Percentiles rank a stretch among this genome's conserved stretches.
phyloP scores from a whole-genome alignment of 2,888 invertebrate genomes.

The Mimachlamys varia region DNA sequence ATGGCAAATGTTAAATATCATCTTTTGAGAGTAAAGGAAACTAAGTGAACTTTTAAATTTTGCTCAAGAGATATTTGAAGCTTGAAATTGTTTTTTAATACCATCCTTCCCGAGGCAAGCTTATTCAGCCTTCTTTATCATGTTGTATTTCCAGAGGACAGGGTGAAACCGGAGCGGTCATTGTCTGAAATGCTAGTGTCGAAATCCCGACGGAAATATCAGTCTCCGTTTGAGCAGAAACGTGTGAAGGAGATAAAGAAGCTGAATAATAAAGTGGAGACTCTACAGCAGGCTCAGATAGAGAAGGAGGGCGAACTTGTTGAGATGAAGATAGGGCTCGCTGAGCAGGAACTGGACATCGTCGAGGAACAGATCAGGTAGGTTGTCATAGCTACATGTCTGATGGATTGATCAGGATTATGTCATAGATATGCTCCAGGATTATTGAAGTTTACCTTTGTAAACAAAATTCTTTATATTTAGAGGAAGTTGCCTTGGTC shows the following conservation, averaged over 20 bases:
- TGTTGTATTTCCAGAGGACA: not conserved
- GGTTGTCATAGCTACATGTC: not conserved
- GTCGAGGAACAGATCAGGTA: constrained; percentile 70
- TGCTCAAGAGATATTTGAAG: too few relatives aligned
- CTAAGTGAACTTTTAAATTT: too few relatives aligned
- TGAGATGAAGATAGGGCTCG: constrained; percentile 67
- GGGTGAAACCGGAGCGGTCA: constrained; percentile 48
- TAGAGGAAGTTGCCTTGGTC: too few relatives aligned
- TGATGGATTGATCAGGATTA: not conserved
- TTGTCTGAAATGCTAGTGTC: constrained; percentile 53
- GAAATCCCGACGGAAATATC: constrained; percentile 53
- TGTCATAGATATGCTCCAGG: too few relatives aligned
- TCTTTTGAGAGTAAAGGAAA: too few relatives aligned
- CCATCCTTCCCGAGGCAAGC: too few relatives aligned
- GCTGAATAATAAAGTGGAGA: constrained; percentile 67
- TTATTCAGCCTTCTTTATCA: too few relatives aligned
- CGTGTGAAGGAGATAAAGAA: constrained; percentile 70
- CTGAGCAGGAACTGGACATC: constrained; percentile 69
- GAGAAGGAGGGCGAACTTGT: constrained; percentile 68
- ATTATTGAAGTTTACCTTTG: too few relatives aligned
- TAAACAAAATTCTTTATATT: too few relatives aligned
- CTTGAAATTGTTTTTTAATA: too few relatives aligned
- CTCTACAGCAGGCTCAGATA: constrained; percentile 61
- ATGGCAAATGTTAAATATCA: too few relatives aligned
- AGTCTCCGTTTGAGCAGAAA: constrained; percentile 74